phyloP scores from a whole-genome alignment of 2,888 invertebrate genomes.

The Elegia similella region DNA sequence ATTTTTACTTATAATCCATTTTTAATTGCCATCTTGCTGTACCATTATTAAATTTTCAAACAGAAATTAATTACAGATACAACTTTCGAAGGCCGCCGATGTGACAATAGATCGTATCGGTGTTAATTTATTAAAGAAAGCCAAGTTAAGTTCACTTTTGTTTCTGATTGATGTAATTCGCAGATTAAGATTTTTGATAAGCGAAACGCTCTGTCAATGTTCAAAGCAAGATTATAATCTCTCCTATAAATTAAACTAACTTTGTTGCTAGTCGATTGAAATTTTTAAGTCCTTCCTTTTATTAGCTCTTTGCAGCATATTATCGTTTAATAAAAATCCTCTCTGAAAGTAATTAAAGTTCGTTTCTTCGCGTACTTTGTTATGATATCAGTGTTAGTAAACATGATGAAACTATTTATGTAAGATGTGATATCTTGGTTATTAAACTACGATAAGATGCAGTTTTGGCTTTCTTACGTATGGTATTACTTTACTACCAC shows the following conservation, averaged over 20 bases:
- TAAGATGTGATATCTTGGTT: background rate
- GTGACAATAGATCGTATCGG: conserved; percentile 71
- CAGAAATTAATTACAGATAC: conserved; percentile 69
- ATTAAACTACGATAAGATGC: too few species aligned
- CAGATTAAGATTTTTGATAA: conserved; percentile 41
- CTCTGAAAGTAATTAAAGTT: conserved; percentile 7
- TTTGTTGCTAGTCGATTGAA: conserved; percentile 14
- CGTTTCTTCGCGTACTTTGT: background rate
- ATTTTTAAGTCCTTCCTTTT: conserved; percentile 13
- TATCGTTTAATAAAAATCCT: conserved; percentile 13
- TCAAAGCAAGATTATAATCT: conserved; percentile 30
- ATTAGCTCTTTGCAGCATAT: background rate
- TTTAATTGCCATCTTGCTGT: conserved; percentile 71
- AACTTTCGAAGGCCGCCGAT: conserved; percentile 64
- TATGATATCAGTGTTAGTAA: background rate
- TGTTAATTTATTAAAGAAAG: conserved; percentile 69
- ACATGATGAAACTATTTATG: background rate
- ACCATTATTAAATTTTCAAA: conserved; percentile 68
- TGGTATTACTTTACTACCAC: too few species aligned
- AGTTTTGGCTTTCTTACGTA: too few species aligned
- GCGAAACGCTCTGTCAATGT: conserved; percentile 33
- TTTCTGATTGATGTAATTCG: conserved; percentile 57
- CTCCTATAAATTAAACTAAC: conserved; percentile 13
- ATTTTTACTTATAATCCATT: conserved; percentile 77
- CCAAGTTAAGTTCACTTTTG: conserved; percentile 51